Percentiles rank a stretch among this genome's conserved stretches.
Conservation (phyloP, 2,113 vertebrate genomes). For the Hylia prasina region DNA sequence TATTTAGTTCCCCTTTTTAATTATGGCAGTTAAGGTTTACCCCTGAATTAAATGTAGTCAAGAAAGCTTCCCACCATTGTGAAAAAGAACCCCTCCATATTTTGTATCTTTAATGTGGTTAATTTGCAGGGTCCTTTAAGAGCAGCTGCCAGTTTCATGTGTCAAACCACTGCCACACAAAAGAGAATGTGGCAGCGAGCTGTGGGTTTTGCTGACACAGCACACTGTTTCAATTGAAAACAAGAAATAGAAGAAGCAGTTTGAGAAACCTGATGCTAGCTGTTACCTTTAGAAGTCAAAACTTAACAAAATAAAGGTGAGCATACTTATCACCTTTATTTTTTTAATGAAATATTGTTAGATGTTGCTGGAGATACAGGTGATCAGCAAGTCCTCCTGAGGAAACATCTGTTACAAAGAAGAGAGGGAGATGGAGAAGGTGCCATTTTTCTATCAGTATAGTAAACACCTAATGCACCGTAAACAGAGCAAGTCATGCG, state of each 20-base stretch:
- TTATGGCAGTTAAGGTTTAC: neutral
- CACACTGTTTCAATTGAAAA: constrained; percentile 37
- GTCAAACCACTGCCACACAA: constrained; percentile 35
- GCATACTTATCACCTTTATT: neutral
- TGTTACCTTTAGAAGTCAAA: constrained; percentile 52
- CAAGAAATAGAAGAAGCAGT: constrained; percentile 41
- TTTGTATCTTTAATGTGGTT: neutral
- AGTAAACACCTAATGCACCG: constrained; percentile 63
- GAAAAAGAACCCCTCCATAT: neutral
- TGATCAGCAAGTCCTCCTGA: constrained; percentile 6
- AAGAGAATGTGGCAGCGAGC: neutral
- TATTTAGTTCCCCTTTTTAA: constrained; percentile 1
- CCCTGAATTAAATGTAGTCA: constrained; percentile 1
- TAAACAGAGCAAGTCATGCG: constrained; percentile 61
- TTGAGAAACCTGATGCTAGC: constrained; percentile 48
- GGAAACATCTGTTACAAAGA: constrained; percentile 25
- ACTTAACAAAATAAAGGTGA: neutral
- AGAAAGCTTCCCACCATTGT: neutral
- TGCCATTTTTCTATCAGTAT: constrained; percentile 53
- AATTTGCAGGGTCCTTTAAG: constrained; percentile 44
- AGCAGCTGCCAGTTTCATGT: constrained; percentile 49
- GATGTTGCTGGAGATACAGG: neutral
- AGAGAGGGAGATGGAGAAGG: constrained; percentile 36
- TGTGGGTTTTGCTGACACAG: constrained; percentile 50
- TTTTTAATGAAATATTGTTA: neutral